Base-by-base conservation (phyloP, 2,113 vertebrate species). In the Baryphthengus martii region DNA sequence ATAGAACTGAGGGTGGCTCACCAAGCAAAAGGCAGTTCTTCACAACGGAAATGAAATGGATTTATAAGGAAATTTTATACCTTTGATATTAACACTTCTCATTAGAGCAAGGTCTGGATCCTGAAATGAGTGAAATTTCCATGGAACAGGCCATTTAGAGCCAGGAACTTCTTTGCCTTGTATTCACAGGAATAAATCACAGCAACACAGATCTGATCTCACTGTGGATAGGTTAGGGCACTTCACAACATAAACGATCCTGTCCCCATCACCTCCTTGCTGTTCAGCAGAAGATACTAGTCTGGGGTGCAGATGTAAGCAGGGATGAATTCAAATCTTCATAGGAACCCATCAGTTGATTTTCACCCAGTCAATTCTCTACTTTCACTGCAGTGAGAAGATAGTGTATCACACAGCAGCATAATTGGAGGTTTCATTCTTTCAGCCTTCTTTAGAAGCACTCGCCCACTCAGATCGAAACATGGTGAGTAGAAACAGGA, bases 351-450 rank as follows among this genome's bases (percentile, higher is more conserved):
- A 19, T 24, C 21, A 39, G 19, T 31, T 13, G 10, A 55, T 13
- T 90, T 90, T 80, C 42, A 86, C 31, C 13, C 42, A 67, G 61
- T 71, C 52, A 86, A 9, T 77, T n/a, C 24, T 89, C 24, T 39
- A 6, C 18, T 80, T 7, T 93, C 42, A 71, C 45, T 83, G 42
- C 35, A 85, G 59, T 85, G 42, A 53, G 33, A 95, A 77, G 40
- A 70, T 5, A 71, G 23, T 31, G 9, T 55, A 74, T 77, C 71
- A 77, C 40, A 81, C 10, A 12, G 59, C 50, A 93, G 42, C 39
- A 58, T 96, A 96, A 93, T 67, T 95, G 63, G 72, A 77, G 88
- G 79, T 93, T 97, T 94, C 59, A 77, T 84, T 86, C 63, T 77
- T 89, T 71, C 82, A 96, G 31, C 75, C 71, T 85, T 91, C 75